Conservation (phyloP, 2,113 vertebrate species). For the Rousettus leschenaultii region DNA sequence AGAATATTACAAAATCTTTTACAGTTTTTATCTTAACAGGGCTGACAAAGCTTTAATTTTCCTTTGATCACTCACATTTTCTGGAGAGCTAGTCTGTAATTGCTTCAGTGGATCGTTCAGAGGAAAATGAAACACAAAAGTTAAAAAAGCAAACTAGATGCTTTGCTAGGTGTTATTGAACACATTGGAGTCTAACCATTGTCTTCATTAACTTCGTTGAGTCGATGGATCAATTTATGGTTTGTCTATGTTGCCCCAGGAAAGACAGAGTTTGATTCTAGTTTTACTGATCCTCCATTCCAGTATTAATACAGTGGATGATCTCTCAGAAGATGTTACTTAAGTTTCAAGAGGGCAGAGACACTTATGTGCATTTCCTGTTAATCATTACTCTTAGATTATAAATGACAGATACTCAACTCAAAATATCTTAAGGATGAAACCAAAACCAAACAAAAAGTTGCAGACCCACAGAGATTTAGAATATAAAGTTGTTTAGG, state of each 20-base stretch:
- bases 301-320: not conserved
- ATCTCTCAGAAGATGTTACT: not conserved
- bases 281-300: not conserved
- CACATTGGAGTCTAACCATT: not conserved
- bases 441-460: not conserved
- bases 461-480: not conserved
- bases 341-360: not conserved
- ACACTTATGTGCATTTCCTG: not conserved
- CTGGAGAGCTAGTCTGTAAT: not conserved
- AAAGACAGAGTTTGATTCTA: not conserved
- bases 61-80: not conserved
- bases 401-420: not conserved
- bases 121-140: not conserved
- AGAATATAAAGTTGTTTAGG: not conserved
- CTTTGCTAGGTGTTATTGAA: not conserved
- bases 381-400: not conserved
- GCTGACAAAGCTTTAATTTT: not conserved
- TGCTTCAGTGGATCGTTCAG: fast-evolving
- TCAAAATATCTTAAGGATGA: not conserved
- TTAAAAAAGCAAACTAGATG: not conserved
- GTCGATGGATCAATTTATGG: not conserved
- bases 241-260: not conserved
- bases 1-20: not conserved
- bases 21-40: not conserved
- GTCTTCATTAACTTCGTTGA: not conserved